A percentile compares a stretch with the other conserved stretches of the same genome.
phyloP scores from a whole-genome alignment of 2,888 invertebrate genomes.

The Drosophila neutralis region DNA sequence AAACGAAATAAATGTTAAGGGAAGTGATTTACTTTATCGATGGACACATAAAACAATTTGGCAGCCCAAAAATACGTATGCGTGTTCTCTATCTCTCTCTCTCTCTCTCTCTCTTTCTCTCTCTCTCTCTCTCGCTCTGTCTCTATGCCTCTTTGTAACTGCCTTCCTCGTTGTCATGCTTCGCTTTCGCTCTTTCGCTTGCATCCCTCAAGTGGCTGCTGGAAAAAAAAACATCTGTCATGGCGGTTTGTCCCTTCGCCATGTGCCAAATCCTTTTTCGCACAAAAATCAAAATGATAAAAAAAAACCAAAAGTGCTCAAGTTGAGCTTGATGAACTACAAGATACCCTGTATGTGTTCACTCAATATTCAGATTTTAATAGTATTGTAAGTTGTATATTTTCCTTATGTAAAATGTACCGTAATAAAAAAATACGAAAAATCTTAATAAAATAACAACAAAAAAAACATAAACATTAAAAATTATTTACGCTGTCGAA shows the following conservation, averaged over 20 bases:
- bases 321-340: too few species aligned
- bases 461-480: not conserved
- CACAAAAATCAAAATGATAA: slow-evolving; percentile 35
- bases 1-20: slow-evolving; percentile 44
- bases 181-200: slow-evolving; percentile 11
- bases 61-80: slow-evolving; percentile 31
- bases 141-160: not conserved
- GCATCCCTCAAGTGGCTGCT: slow-evolving; percentile 48
- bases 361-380: not conserved
- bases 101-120: slow-evolving; percentile 1
- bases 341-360: not conserved
- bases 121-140: not conserved
- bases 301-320: not conserved
- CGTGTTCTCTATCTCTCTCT: slow-evolving; percentile 3
- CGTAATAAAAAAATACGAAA: not conserved
- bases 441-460: not conserved
- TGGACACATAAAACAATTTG: slow-evolving; percentile 72
- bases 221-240: slow-evolving; percentile 56
- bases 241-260: slow-evolving; percentile 35
- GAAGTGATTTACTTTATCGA: slow-evolving; percentile 75
- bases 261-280: slow-evolving; percentile 34
- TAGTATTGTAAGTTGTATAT: not conserved
- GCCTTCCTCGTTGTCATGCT: not conserved
- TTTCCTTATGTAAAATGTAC: not conserved
- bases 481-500: not conserved